phyloP scores from a whole-genome alignment of 2,113 vertebrate genomes.

The Oryzias celebensis region DNA sequence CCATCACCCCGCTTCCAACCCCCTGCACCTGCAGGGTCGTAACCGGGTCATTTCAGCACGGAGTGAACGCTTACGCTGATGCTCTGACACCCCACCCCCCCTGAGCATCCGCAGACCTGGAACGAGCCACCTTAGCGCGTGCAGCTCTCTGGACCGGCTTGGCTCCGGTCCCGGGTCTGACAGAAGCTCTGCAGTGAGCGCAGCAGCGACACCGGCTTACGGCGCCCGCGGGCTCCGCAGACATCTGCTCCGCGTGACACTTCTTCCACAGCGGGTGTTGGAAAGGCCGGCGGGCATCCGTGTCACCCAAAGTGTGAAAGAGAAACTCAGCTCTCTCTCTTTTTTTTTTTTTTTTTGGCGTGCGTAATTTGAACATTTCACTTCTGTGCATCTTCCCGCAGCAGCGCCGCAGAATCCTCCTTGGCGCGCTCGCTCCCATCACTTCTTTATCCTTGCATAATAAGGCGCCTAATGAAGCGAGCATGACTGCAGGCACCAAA shows the following conservation, averaged over 20 bases:
- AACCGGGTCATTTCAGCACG: conserved; percentile 3
- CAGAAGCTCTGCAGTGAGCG: conserved; percentile 48
- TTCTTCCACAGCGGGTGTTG: conserved; percentile 29
- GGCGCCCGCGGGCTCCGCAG: conserved; percentile 32
- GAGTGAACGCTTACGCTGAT: not conserved
- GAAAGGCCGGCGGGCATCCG: not conserved
- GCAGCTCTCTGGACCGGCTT: conserved; percentile 38
- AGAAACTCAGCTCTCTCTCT: not conserved
- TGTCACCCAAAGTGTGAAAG: not conserved
- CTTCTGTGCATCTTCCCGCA: not conserved
- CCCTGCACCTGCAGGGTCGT: conserved; percentile 25
- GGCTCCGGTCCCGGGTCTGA: conserved; percentile 52
- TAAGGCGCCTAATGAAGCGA: conserved; percentile 16
- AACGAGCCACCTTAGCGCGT: conserved; percentile 32
- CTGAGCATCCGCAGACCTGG: not conserved
- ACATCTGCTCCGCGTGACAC: conserved; percentile 37
- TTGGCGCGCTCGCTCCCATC: conserved; percentile 18
- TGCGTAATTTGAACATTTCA: not conserved
- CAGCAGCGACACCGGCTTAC: conserved; percentile 38
- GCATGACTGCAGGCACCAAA: conserved; percentile 19
- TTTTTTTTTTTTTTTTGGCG: not conserved
- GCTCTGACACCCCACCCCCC: not conserved
- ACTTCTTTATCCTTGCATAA: conserved; percentile 38
- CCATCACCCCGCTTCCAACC: not conserved
- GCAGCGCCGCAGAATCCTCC: not conserved